Evolutionary conservation across 2,797 vertebrate genomes (phyloP), one percentile per base, ranked within the genome.

Genomic region (Vultur gryphus): DNA sequence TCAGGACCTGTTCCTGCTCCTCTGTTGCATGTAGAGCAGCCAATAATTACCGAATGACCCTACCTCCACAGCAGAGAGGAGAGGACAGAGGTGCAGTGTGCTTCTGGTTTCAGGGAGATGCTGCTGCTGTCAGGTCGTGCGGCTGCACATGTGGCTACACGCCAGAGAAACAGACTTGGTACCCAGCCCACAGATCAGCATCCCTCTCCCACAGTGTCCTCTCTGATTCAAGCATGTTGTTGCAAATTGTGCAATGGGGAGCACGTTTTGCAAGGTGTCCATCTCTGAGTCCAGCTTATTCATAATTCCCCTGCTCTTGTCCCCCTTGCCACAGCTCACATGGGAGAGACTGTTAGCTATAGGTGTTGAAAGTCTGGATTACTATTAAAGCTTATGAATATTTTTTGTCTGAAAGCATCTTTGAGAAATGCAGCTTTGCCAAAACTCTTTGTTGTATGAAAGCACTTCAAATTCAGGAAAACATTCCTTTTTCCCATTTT

Each of bases 51-150:
- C 1, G 5, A 64, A 48, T 28, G 7, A 51, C 25, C 21, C 43
- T 52, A 39, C 14, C 11, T 78, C 19, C 54, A 19, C 5, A 16
- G 39, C 17, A 72, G 46, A 51, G 26, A 28, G 28, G 25, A 35
- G 33, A 18, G 6, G 26, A 25, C 0, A 1, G 31, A 84, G 14
- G 11, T 15, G 26, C 44, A 64, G 14, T 1, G 3, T 1, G 0
- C 37, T 44, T 35, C 29, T 17, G 3, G 10, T 46, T 65, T 79
- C 70, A 82, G 44, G n/a, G 14, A 66, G 31, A 15, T 21, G 41
- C 9, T 75, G 72, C 39, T 67, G 54, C 44, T 61, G 46, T 39
- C 44, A 51, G 43, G 13, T 59, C 5, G 0, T 43, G 61, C 1
- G 1, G 16, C 44, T 35, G 10, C 1, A 0, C 14, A 5, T 12